phyloP scores from a whole-genome alignment of 2,113 vertebrate species.

The Penelope pileata region DNA sequence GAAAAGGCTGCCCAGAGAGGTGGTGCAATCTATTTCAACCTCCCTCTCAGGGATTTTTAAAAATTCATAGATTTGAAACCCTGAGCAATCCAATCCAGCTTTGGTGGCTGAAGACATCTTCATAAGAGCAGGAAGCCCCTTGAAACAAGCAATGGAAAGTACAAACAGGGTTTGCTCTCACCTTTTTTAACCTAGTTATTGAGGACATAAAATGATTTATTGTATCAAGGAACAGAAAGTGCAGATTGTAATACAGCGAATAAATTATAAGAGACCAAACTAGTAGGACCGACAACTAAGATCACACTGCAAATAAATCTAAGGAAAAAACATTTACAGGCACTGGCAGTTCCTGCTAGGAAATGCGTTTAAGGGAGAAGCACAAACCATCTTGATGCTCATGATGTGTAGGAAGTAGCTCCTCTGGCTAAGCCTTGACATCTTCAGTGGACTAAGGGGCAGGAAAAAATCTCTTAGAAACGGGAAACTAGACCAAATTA shows the following conservation, averaged over 20 bases:
- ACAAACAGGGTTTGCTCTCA: background rate
- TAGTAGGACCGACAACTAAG: slow-evolving; percentile 14
- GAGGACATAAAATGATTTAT: slow-evolving; percentile 33
- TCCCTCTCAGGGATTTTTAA: background rate
- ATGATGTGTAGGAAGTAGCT: background rate
- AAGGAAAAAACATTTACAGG: slow-evolving; percentile 10
- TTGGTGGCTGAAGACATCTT: background rate
- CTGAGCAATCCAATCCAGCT: background rate
- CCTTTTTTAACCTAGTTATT: slow-evolving; percentile 19
- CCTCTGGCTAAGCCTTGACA: background rate
- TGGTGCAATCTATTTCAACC: background rate
- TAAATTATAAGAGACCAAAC: slow-evolving; percentile 41
- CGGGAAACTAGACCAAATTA: background rate
- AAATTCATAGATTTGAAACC: background rate
- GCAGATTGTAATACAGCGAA: slow-evolving; percentile 47
- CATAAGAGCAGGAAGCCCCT: background rate
- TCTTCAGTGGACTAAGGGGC: background rate
- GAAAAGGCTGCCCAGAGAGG: background rate
- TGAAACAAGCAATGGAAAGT: background rate
- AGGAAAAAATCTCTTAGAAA: background rate
- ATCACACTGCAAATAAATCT: slow-evolving; percentile 38
- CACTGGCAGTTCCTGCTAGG: background rate
- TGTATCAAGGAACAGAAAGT: slow-evolving; percentile 36
- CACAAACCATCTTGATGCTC: background rate
- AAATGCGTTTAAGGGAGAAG: slow-evolving; percentile 6